These are phyloP conservation scores for Saccostrea cuccullata DNA, from an alignment of 1,140 invertebrate species.

Conservation along the genomic window DNA sequence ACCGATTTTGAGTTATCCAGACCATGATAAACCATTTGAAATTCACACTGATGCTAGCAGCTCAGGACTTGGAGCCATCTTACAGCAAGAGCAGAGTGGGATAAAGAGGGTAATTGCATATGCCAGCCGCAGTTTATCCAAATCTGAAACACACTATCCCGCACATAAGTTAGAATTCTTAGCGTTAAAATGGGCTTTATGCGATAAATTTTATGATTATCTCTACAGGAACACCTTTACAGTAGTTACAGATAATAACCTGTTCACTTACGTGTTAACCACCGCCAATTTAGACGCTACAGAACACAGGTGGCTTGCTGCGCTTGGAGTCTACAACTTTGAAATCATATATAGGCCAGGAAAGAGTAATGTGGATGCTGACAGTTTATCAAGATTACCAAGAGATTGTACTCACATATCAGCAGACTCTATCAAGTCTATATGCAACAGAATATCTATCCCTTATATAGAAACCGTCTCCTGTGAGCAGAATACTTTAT, in stretches of 20 bases:
- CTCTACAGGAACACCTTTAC: conserved; percentile 15
- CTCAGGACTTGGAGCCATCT: conserved; percentile 65
- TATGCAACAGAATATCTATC: background rate
- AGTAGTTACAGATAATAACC: too few relatives aligned
- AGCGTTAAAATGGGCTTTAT: conserved; percentile 49
- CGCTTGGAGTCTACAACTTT: conserved; percentile 46
- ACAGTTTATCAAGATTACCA: conserved; percentile 47
- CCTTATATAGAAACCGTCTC: background rate
- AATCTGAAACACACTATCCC: conserved; percentile 50
- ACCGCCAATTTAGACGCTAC: too few relatives aligned
- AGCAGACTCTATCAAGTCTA: background rate
- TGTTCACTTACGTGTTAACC: too few relatives aligned
- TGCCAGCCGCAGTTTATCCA: conserved; percentile 44
- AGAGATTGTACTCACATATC: background rate
- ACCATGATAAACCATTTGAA: conserved; percentile 51
- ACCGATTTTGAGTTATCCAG: conserved; percentile 60
- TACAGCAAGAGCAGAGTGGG: conserved; percentile 56
- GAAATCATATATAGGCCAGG: conserved; percentile 51
- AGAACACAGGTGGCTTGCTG: too few relatives aligned
- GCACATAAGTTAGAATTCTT: conserved; percentile 50
- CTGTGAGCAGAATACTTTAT: background rate
- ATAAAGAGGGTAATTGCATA: too few relatives aligned
- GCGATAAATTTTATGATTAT: conserved; percentile 46
- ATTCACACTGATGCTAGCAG: conserved; percentile 57
- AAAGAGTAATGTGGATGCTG: conserved; percentile 45